Evolutionary conservation across 2,797 vertebrate genomes (phyloP), one percentile per base, ranked within the genome.

Genomic region (Sciaenops ocellatus): DNA sequence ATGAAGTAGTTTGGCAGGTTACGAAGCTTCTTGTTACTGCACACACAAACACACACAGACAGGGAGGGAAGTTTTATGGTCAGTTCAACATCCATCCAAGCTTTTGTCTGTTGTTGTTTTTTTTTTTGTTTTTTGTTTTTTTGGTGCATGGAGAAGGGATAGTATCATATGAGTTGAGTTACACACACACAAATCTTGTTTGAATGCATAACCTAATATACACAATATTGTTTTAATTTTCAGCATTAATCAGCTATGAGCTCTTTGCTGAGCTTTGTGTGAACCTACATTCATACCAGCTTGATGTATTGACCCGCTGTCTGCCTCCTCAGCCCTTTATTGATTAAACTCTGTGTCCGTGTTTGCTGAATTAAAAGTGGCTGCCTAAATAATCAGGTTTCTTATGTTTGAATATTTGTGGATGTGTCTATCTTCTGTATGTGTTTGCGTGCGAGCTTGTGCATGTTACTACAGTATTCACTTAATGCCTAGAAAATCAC

Each of bases 1-100:
- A 98, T 96, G 88, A 98, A 93, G 93, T 95, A 95, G 90, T 98
- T 99, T 10, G 97, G 95, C 2, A 97, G 95, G 34, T 95, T 98
- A 66, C 93, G 94, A 46, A 99, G 96, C 84, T 96, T 96, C 90
- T 96, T 97, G 79, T 96, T 97, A 90, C 97, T 99, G 84, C 48
- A 84, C n/a, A 80, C 15, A 75, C 20, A 85, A 52, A 82, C 44
- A 82, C 47, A 64, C 30, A 51, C 24, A 30, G 18, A 46, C n/a
- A 57, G 8, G 2, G 5, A 16, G 3, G 12, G 0, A n/a, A 4
- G 13, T 54, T 4, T 50, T 13, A 26, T 24, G 3, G 16, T 76
- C 30, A 56, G 44, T 18, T 26, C 38, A 57, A 69, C 12, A n/a
- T 38, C 34, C 34, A 38, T 38, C 34, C 34, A 38, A 38, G 34